phyloP scores from a whole-genome alignment of 2,888 invertebrate species.

The Boloria selene region DNA sequence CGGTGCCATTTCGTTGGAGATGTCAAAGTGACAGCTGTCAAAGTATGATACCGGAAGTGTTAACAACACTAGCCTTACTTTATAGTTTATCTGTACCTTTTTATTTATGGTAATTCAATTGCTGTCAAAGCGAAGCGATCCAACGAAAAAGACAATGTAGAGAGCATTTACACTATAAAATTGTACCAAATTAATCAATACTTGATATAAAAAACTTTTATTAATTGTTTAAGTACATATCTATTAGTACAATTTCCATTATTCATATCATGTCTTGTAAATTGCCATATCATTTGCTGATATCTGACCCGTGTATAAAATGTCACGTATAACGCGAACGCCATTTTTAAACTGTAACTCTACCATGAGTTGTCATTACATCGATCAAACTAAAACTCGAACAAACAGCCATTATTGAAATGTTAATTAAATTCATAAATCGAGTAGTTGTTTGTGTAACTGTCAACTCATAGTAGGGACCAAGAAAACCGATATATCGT shows the following conservation, averaged over 20 bases:
- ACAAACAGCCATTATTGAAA: no score
- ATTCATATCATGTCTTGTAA: slow-evolving; percentile 80
- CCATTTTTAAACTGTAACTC: slow-evolving; percentile 30
- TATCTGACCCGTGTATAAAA: slow-evolving; percentile 64
- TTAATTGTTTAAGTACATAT: slow-evolving; percentile 77
- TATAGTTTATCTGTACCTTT: slow-evolving; percentile 35
- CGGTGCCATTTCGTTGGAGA: neutral
- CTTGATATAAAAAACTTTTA: slow-evolving; percentile 34
- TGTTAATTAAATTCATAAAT: neutral
- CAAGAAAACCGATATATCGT: slow-evolving; percentile 11
- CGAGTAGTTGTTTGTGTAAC: neutral
- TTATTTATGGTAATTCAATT: slow-evolving; percentile 48
- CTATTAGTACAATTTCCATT: slow-evolving; percentile 79
- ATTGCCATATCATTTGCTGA: slow-evolving; percentile 79
- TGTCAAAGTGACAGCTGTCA: slow-evolving; percentile 6
- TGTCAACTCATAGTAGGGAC: slow-evolving; percentile 4
- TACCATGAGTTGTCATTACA: slow-evolving; percentile 1
- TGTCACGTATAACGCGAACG: slow-evolving; percentile 58
- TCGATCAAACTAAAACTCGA: neutral
- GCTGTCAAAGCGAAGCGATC: slow-evolving; percentile 65
- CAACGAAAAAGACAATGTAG: slow-evolving; percentile 77
- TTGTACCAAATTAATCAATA: slow-evolving; percentile 71
- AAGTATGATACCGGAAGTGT: neutral
- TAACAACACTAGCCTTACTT: slow-evolving; percentile 34
- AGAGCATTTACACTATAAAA: slow-evolving; percentile 75